These are phyloP conservation scores for Drosophila hamatofila DNA, from an alignment of 2,888 invertebrate species.

Conservation along the genomic window DNA sequence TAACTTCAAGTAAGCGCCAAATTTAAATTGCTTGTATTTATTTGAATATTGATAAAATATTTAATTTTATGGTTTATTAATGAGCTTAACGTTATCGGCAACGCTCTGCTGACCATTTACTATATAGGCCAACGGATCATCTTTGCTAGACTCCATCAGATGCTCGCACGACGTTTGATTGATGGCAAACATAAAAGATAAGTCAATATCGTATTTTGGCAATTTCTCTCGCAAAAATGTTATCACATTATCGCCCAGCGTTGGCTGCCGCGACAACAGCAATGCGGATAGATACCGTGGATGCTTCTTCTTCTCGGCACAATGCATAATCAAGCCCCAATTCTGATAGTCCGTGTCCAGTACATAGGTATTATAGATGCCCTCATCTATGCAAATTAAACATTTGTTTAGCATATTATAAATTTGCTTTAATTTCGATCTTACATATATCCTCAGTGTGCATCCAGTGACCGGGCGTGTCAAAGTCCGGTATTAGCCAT, in stretches of 20 bases:
- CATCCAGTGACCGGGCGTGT: constrained; percentile 93
- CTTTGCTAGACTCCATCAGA: constrained; percentile 81
- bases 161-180: constrained; percentile 88
- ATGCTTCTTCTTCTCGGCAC: constrained; percentile 92
- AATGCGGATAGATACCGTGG: constrained; percentile 93
- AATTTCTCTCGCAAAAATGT: constrained; percentile 85
- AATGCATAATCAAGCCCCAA: constrained; percentile 93
- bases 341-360: constrained; percentile 93
- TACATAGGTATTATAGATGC: constrained; percentile 94
- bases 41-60: constrained; percentile 8
- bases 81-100: constrained; percentile 78
- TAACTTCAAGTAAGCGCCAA: constrained; percentile 43
- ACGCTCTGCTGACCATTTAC: constrained; percentile 79
- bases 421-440: constrained; percentile 60
- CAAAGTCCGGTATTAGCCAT: constrained; percentile 91
- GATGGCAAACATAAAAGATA: constrained; percentile 93
- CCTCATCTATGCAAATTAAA: constrained; percentile 88
- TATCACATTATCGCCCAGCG: constrained; percentile 87
- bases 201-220: constrained; percentile 91
- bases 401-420: not conserved
- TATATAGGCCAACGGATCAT: constrained; percentile 83
- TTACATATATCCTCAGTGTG: constrained; percentile 94
- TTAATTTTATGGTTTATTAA: constrained; percentile 53
- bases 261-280: constrained; percentile 89
- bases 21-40: constrained; percentile 3